Conservation (phyloP, 2,113 vertebrate genomes). For the Benitochromis conjunctus region DNA sequence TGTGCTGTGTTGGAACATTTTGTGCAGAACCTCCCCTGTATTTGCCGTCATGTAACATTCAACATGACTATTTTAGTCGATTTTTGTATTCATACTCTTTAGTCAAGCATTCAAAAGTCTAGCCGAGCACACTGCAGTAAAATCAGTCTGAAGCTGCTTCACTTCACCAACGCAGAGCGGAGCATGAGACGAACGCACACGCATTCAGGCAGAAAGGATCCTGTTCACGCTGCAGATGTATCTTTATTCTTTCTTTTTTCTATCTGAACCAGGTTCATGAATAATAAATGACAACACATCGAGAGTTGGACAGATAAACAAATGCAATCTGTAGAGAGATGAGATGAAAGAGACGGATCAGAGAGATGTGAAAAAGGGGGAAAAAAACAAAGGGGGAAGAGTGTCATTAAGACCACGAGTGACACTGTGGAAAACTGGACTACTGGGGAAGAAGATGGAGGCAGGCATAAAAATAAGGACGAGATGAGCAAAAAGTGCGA, state of each 20-base stretch:
- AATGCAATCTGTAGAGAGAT: background rate
- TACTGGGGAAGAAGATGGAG: background rate
- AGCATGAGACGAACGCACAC: background rate
- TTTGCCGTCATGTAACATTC: background rate
- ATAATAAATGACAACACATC: conserved; percentile 44
- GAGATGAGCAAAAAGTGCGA: background rate
- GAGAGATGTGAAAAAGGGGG: background rate
- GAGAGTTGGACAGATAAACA: conserved; percentile 9
- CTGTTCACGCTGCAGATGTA: conserved; percentile 34
- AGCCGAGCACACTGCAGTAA: background rate
- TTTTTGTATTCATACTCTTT: background rate
- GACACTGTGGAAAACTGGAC: conserved; percentile 12
- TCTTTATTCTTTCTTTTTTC: conserved; percentile 18
- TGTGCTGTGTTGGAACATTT: background rate
- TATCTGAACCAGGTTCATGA: conserved; percentile 38
- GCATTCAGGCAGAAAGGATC: background rate
- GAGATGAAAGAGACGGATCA: conserved; percentile 5
- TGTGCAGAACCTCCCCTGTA: background rate
- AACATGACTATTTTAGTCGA: background rate
- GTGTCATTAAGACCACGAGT: background rate
- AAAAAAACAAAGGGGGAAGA: background rate
- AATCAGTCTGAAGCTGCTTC: background rate
- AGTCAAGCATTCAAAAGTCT: background rate
- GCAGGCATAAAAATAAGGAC: conserved; percentile 15
- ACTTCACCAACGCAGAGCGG: conserved; percentile 2